These are phyloP conservation scores for Ptychochromis oligacanthus DNA, from an alignment of 2,113 vertebrate genomes.

Conservation along the genomic window DNA sequence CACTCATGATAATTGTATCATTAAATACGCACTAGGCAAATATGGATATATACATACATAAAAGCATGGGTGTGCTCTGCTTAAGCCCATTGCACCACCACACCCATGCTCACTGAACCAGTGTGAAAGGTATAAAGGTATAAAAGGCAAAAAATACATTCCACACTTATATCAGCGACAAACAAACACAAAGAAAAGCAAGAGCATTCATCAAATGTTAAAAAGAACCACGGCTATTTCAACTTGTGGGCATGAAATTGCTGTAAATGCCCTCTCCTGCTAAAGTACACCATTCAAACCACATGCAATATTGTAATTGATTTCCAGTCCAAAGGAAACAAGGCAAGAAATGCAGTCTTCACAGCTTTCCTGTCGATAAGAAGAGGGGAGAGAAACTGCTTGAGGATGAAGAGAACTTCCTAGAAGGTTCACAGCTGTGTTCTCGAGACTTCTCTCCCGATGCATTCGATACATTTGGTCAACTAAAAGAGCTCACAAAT, in stretches of 20 bases:
- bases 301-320: background rate
- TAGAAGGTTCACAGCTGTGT: background rate
- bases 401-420: background rate
- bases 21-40: too few relatives aligned
- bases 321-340: background rate
- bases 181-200: background rate
- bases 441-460: background rate
- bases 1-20: too few relatives aligned
- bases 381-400: background rate
- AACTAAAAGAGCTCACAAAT: background rate
- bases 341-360: background rate
- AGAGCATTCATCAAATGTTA: background rate
- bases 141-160: background rate
- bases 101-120: too few relatives aligned
- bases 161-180: background rate
- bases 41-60: too few relatives aligned
- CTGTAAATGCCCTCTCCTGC: background rate
- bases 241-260: background rate
- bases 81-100: too few relatives aligned
- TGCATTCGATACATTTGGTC: background rate
- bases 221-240: background rate
- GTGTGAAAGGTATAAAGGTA: too few relatives aligned
- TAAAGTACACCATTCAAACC: background rate
- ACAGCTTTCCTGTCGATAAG: background rate
- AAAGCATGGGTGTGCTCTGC: too few relatives aligned